Evolutionary conservation across 2,888 invertebrate genomes (phyloP).

Genomic region (Gerris lacustris): DNA sequence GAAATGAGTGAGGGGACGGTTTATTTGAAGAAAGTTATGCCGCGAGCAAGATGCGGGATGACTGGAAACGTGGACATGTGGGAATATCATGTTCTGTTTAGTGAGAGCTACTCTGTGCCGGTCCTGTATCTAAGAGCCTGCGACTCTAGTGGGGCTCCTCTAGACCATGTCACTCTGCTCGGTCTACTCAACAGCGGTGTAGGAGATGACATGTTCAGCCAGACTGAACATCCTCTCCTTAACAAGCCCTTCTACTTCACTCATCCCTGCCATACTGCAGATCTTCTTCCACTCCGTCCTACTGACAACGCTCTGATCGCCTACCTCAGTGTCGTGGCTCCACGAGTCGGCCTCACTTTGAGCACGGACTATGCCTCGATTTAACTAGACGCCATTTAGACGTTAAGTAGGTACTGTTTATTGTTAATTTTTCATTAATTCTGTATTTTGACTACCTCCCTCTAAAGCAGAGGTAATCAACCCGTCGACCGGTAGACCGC

Average conservation of each 20-base stretch:
- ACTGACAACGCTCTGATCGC: slow-evolving; percentile 27
- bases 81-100: slow-evolving; percentile 35
- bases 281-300: slow-evolving; percentile 21
- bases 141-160: slow-evolving; percentile 34
- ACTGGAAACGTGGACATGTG: slow-evolving; percentile 30
- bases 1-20: slow-evolving; percentile 10
- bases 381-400: not conserved
- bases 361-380: not conserved
- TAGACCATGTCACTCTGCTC: slow-evolving; percentile 27
- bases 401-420: no score
- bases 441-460: no score
- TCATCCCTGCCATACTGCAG: slow-evolving; percentile 31
- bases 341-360: slow-evolving; percentile 20
- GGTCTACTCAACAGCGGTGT: slow-evolving; percentile 35
- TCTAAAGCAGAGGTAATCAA: no score
- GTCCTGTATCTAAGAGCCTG: slow-evolving; percentile 46
- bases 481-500: no score
- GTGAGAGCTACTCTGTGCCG: slow-evolving; percentile 30
- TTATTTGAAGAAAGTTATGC: slow-evolving; percentile 17
- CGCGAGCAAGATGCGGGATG: not conserved
- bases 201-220: slow-evolving; percentile 40
- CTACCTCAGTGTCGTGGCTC: slow-evolving; percentile 30
- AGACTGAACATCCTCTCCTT: slow-evolving; percentile 31
- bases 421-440: no score
- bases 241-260: slow-evolving; percentile 30